These are phyloP conservation scores for Dendrolimus pini DNA, from an alignment of 2,888 invertebrate genomes.

Conservation along the genomic window DNA sequence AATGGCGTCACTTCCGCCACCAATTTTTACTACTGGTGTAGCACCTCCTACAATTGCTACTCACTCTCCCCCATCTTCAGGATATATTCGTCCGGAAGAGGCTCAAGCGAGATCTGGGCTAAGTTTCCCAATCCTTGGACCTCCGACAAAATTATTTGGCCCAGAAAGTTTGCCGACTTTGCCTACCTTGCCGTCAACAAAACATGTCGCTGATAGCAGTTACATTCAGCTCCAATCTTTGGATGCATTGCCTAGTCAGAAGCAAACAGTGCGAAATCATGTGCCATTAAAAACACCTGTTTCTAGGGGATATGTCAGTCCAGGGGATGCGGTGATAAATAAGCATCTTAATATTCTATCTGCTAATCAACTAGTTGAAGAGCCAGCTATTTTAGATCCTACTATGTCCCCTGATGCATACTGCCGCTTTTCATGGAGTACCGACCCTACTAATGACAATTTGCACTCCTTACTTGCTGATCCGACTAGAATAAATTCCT, in stretches of 20 bases:
- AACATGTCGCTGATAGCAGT: constrained; percentile 51
- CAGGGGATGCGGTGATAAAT: constrained; percentile 58
- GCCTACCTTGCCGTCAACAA: constrained; percentile 59
- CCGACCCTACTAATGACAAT: constrained; percentile 65
- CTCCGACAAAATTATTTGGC: constrained; percentile 47
- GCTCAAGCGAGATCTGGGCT: constrained; percentile 46
- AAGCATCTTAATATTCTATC: constrained; percentile 62
- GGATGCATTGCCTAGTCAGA: constrained; percentile 60
- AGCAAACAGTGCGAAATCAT: constrained; percentile 41
- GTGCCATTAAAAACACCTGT: constrained; percentile 48
- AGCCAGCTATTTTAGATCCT: constrained; percentile 63
- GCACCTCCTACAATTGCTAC: constrained; percentile 29
- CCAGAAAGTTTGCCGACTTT: constrained; percentile 65
- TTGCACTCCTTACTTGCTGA: constrained; percentile 59
- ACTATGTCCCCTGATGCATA: constrained; percentile 70
- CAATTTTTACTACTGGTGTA: constrained; percentile 55
- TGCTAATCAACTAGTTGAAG: constrained; percentile 47
- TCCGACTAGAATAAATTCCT: constrained; percentile 43
- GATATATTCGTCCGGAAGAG: constrained; percentile 60
- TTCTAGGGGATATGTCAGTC: constrained; percentile 58
- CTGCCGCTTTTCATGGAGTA: constrained; percentile 71
- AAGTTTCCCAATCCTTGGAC: constrained; percentile 49
- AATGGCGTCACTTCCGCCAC: constrained; percentile 57
- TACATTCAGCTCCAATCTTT: constrained; percentile 65
- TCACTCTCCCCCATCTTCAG: constrained; percentile 43